Base-by-base conservation (phyloP, 2,888 invertebrate species). In the Drosophila quinaria region DNA sequence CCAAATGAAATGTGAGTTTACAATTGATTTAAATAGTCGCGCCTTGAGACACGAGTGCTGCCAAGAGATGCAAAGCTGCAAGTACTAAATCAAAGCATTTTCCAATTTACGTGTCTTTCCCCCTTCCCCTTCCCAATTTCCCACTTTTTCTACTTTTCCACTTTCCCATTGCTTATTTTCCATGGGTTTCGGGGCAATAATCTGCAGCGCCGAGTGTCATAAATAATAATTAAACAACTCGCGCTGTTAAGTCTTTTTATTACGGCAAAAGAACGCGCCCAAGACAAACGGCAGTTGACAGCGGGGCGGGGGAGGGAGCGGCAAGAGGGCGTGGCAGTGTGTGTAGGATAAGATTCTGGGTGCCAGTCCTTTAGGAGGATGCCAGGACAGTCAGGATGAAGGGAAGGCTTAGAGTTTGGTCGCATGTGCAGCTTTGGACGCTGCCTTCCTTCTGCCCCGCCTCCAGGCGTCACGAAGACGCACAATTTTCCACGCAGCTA, bases 211-310 rank as follows among this genome's bases (percentile, higher is more conserved):
- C 65, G 81, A 83, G 86, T 85, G 88, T 74, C 89, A 90, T 90
- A 90, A 90, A 90, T 90, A 90, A 90, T 90, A 90, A 90, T 90
- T 90, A 90, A 90, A 88, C 85, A 88, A 81, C 81, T 87, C 85
- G 87, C 88, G 90, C 77, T 87, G 82, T 78, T 89, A 87, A 87
- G 89, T 81, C 78, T 87, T 89, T 89, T 89, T 84, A 90, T 90
- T 89, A 88, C 76, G 80, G 49, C 66, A 56, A 66, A 66, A 56
- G 66, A 25, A 25, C 65, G 61, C 66, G 69, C 67, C 75, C 80
- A 82, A 89, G 82, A 85, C 82, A 88, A 85, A 84, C 87, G 82
- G 70, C 87, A 83, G 84, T 75, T 79, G 83, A 80, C 81, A 74
- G 74, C 63, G 64, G 66, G 25, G 6, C 5, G 11, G 25, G 50